Conservation (phyloP, 2,888 invertebrate genomes). For the Sesamia inferens region DNA sequence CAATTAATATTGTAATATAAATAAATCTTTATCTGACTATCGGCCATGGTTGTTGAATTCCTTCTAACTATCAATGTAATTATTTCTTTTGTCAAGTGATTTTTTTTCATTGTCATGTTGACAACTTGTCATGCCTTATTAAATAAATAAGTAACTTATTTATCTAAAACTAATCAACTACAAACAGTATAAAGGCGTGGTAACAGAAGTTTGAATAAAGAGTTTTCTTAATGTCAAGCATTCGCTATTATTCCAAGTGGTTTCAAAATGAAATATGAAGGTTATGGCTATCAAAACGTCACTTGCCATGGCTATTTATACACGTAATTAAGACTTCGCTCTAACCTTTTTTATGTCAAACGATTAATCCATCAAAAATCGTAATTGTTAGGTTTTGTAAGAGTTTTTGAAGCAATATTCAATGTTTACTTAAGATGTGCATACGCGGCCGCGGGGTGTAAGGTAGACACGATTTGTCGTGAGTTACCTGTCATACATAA, state of each 20-base stretch:
- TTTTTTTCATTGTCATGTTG: constrained; percentile 2
- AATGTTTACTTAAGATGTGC: constrained; percentile 33
- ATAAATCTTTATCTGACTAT: neutral
- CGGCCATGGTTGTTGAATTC: constrained; percentile 8
- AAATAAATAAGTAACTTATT: constrained; percentile 26
- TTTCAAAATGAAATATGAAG: constrained; percentile 48
- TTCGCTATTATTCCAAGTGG: constrained; percentile 38
- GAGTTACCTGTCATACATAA: constrained; percentile 39
- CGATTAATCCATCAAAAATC: constrained; percentile 42
- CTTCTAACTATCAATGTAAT: constrained; percentile 19
- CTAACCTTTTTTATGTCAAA: constrained; percentile 37
- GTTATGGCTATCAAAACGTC: constrained; percentile 32
- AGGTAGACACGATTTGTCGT: constrained; percentile 49
- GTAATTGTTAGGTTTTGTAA: constrained; percentile 50
- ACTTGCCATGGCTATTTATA: constrained; percentile 34
- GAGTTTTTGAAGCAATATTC: constrained; percentile 29
- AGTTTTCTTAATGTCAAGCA: constrained; percentile 45
- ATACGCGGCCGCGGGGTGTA: constrained; percentile 36
- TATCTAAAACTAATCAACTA: constrained; percentile 49
- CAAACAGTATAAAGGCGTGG: constrained; percentile 48
- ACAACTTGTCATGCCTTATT: constrained; percentile 17
- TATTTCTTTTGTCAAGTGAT: constrained; percentile 12
- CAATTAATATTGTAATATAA: neutral
- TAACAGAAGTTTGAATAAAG: constrained; percentile 23
- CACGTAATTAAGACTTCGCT: constrained; percentile 47